phyloP scores from a whole-genome alignment of 2,113 vertebrate genomes.

The Burhinus oedicnemus region DNA sequence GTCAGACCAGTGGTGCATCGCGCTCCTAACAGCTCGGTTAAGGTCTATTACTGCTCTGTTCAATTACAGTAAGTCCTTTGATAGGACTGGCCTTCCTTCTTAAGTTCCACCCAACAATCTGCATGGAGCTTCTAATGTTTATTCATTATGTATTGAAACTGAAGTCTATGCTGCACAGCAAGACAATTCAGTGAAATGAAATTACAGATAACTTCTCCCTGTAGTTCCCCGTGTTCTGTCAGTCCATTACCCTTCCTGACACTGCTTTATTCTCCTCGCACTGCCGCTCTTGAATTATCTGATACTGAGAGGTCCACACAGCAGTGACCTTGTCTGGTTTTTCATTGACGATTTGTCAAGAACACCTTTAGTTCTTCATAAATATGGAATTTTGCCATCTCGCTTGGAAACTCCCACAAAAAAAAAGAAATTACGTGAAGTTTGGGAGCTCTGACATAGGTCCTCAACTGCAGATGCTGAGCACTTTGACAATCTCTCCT shows the following conservation, averaged over 20 bases:
- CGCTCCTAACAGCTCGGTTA: background rate
- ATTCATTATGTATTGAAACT: background rate
- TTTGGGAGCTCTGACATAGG: background rate
- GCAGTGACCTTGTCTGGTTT: background rate
- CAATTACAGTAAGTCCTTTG: background rate
- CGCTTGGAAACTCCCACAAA: background rate
- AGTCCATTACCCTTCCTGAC: background rate
- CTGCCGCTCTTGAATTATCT: background rate
- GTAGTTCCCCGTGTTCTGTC: background rate
- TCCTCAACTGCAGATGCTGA: background rate
- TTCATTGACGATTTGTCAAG: background rate
- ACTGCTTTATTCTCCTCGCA: background rate
- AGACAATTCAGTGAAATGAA: background rate
- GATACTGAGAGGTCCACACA: background rate
- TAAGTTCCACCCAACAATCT: background rate
- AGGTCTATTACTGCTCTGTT: background rate
- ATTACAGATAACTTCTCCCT: background rate
- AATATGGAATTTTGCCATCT: background rate
- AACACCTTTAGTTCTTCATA: background rate
- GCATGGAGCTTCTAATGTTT: background rate
- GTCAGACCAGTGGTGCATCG: rapidly evolving
- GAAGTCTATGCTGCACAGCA: background rate
- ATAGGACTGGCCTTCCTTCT: background rate
- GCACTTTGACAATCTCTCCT: background rate
- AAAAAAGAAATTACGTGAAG: background rate